Base-by-base conservation (phyloP, 1,140 invertebrate genomes). In the Drosophila novamexicana region DNA sequence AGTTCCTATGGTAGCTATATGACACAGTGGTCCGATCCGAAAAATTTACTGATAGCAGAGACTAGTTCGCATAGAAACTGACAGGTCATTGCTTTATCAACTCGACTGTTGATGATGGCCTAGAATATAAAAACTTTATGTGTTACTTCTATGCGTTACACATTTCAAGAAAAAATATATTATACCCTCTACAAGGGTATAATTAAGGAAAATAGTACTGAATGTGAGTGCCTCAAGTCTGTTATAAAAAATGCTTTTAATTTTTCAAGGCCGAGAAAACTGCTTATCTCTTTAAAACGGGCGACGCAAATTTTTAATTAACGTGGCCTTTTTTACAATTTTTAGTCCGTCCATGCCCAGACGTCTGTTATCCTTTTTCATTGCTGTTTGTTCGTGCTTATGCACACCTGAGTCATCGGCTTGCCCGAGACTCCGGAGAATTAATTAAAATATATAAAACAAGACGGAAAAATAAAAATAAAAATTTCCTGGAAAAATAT, bases 391-490 rank as follows among this genome's bases (percentile, higher is more conserved):
- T 45, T 9, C 18, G 6, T 64, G 34, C 16, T 53, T 12, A 44
- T 39, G 52, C 36, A 47, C 66, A 61, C 63, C 63, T 65, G 63
- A 42, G 9, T 42, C 22, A 3, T 5, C 56, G 63, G 58, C 74
- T 68, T 53, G 10, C 39, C 66, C 9, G 45, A 74, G 71, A 79
- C 58, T 62, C 70, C 39, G 56, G 77, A 56, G 58, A 86, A 82
- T 85, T 85, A 85, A 85, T 85, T 85, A 85, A 85, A 85, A 85
- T 72, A 66, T 72, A 70, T 68, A 73, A 84, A 84, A 83, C 73
- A 73, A 69, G 67, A 59, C 1, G 32, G 34, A 14, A 74, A 59
- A 72, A 62, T 68, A 36, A 63, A 66, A 67, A 75, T 75, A 69
- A 58, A 29, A 79, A 75, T 45, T 45, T 58, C 12, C 57, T 54